Evolutionary conservation across 2,888 invertebrate species (phyloP).

Genomic region (Spisula solida): DNA sequence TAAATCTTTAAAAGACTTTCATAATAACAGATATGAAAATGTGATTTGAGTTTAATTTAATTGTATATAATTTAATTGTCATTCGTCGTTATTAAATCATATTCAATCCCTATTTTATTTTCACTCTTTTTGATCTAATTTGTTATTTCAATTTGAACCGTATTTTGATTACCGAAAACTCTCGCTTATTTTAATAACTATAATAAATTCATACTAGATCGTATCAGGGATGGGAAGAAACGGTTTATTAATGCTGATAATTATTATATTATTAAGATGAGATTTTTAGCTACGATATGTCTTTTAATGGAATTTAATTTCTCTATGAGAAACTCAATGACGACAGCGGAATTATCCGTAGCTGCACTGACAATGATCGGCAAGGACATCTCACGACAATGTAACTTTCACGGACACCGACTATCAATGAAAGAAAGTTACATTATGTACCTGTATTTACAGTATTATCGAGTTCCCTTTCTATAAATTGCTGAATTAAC

Average conservation of each 20-base stretch:
- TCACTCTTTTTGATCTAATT: slow-evolving; percentile 18
- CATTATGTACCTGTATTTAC: no score
- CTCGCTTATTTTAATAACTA: neutral
- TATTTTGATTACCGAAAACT: neutral
- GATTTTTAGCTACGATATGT: neutral
- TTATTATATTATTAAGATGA: neutral
- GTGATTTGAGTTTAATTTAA: slow-evolving; percentile 7
- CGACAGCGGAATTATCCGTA: neutral
- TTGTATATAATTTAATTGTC: slow-evolving; percentile 40
- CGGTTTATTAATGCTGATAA: neutral
- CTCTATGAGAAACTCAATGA: neutral
- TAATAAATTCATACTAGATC: neutral
- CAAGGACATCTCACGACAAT: slow-evolving; percentile 1
- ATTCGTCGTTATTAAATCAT: neutral
- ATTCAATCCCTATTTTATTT: slow-evolving; percentile 12
- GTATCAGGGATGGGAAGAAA: neutral
- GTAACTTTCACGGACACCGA: neutral
- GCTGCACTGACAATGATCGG: neutral
- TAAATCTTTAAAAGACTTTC: slow-evolving; percentile 28
- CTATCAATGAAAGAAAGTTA: neutral
- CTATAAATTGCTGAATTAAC: no score
- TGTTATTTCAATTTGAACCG: slow-evolving; percentile 16
- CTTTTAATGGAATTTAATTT: neutral
- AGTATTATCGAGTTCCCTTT: no score
- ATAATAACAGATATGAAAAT: neutral